These are phyloP conservation scores for Maconellicoccus hirsutus DNA, from an alignment of 1,140 invertebrate genomes.

Conservation along the genomic window DNA sequence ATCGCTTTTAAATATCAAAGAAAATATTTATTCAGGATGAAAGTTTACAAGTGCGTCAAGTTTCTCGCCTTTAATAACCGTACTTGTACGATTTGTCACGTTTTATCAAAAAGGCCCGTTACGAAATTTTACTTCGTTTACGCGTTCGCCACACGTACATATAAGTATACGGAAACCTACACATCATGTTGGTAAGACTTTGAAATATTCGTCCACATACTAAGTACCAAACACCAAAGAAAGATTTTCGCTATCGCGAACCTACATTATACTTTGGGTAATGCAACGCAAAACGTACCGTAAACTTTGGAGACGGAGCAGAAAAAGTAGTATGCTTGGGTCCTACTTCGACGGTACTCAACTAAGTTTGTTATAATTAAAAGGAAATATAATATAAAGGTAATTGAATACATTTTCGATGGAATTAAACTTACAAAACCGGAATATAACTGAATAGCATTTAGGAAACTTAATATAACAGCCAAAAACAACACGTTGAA, in stretches of 20 bases:
- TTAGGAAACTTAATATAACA: background rate
- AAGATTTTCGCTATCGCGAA: no score
- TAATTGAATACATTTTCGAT: background rate
- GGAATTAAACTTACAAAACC: background rate
- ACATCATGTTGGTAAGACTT: no score
- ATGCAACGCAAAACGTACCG: no score
- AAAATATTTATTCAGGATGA: background rate
- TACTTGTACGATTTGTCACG: background rate
- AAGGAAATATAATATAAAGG: background rate
- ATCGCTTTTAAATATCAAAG: background rate
- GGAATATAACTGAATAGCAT: conserved; percentile 1
- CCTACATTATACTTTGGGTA: no score
- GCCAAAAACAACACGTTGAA: background rate
- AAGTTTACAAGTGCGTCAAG: background rate
- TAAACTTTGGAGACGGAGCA: no score
- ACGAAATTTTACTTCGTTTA: background rate
- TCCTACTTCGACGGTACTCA: no score
- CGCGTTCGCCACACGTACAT: no score
- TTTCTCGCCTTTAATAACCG: background rate
- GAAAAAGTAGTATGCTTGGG: no score
- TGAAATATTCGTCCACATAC: no score
- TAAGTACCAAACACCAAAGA: no score
- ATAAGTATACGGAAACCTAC: background rate
- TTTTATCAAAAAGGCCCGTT: background rate
- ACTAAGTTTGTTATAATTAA: background rate